Base-by-base conservation (phyloP, 2,888 invertebrate species). In the Ecliptopera silaceata region DNA sequence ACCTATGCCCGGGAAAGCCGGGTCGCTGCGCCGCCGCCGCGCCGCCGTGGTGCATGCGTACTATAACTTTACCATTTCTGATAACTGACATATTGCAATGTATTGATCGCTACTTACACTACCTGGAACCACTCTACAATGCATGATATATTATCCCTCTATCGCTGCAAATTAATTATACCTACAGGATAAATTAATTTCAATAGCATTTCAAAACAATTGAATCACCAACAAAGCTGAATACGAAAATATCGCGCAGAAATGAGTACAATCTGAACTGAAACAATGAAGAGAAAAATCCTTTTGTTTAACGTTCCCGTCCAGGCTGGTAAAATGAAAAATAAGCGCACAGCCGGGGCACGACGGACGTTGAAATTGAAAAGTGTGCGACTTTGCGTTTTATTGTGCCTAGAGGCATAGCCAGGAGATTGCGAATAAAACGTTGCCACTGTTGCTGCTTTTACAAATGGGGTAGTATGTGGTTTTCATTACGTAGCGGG, bases 301-400 rank as follows among this genome's bases (percentile, higher is more conserved):
- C 80, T 82, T 82, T 85, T 86, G 86, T 86, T 85, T 79, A 70
- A 72, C 72, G 71, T 74, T 74, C 70, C 76, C 68, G 71, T 64
- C 66, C 75, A 75, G 77, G 71, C 69, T 70, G 71, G 75, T 76
- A 74, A 80, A 83, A 86, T 86, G 83, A 87, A 82, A 86, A 87
- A 87, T 84, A 78, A 77, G 71, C 71, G 69, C 69, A 68, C 71
- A 71, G 74, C 68, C 74, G 69, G 73, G 79, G 73, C 76, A 71
- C 74, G 70, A 61, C 75, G 71, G 73, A 74, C 73, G 77, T 62
- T 81, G 72, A 75, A 84, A 84, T 83, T 82, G 83, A 83, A 87
- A 84, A 86, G 73, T 77, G 71, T 80, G 82, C 81, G 85, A 81
- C 81, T 82, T 80, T 78, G 70, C 69, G 70, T 82, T 85, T 82